A percentile compares a stretch with the other conserved stretches of the same genome.
Conservation (phyloP, 2,888 invertebrate genomes). For the Thalpophila matura region DNA sequence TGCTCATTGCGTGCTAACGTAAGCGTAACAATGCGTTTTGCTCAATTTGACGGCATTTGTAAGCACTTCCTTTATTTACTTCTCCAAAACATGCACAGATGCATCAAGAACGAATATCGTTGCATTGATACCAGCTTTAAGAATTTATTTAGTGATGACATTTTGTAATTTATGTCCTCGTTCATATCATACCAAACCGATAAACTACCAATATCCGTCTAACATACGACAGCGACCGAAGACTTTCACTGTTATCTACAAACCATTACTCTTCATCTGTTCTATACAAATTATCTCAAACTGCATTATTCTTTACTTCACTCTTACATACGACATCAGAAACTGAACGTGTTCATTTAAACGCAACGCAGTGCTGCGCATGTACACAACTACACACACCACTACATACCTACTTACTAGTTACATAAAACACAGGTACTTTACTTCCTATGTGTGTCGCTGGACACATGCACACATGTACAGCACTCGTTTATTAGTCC, state of each 20-base stretch:
- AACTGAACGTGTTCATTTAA: slow-evolving; percentile 17
- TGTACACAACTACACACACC: not conserved
- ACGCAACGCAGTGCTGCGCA: slow-evolving; percentile 28
- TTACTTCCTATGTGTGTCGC: not conserved
- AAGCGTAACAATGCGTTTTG: not conserved
- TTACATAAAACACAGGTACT: slow-evolving; percentile 6
- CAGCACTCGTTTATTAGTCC: not conserved
- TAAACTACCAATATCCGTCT: not conserved
- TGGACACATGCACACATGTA: not conserved
- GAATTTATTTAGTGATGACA: not conserved
- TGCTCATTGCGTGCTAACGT: too few relatives aligned
- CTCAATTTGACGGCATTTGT: not conserved
- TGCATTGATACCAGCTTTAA: slow-evolving; percentile 21
- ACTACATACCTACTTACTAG: slow-evolving; percentile 1
- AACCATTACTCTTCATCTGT: slow-evolving; percentile 47
- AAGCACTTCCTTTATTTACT: slow-evolving; percentile 4
- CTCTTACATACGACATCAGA: slow-evolving; percentile 31
- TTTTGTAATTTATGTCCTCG: not conserved
- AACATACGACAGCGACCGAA: not conserved
- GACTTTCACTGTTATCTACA: slow-evolving; percentile 32
- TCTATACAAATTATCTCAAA: slow-evolving; percentile 32
- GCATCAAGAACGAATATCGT: not conserved
- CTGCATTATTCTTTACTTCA: slow-evolving; percentile 43
- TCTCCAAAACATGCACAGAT: not conserved
- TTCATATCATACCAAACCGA: slow-evolving; percentile 4